Conservation (phyloP, 2,888 invertebrate genomes). For the Hyppa rectilinea region DNA sequence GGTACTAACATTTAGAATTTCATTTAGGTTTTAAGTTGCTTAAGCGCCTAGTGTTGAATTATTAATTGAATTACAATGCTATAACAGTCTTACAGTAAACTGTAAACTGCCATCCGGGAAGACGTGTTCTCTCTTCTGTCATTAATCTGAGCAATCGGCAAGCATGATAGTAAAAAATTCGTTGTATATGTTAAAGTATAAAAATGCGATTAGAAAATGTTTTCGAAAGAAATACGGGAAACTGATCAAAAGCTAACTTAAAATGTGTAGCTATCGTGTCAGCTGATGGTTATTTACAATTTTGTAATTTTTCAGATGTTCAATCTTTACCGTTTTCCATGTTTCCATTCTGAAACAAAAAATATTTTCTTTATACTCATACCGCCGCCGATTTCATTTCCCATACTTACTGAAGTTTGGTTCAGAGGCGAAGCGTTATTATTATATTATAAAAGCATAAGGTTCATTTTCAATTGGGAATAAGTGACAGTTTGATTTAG, state of each 20-base stretch:
- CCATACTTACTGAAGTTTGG: too few relatives aligned
- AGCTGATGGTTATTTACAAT: conserved; percentile 29
- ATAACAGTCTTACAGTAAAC: conserved; percentile 21
- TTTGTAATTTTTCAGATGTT: conserved; percentile 28
- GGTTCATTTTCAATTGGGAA: too few relatives aligned
- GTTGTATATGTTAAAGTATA: conserved; percentile 72
- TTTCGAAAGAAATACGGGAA: conserved; percentile 32
- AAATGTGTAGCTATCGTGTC: conserved; percentile 38
- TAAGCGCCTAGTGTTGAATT: conserved; percentile 35
- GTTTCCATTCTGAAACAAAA: conserved; percentile 81
- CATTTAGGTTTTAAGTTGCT: conserved; percentile 25
- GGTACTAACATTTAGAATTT: conserved; percentile 41
- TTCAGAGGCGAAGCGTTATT: too few relatives aligned
- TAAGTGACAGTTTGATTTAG: too few relatives aligned
- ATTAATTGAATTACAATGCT: conserved; percentile 34
- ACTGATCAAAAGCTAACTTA: conserved; percentile 41
- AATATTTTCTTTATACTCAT: too few relatives aligned
- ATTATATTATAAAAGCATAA: too few relatives aligned
- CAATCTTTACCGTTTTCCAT: conserved; percentile 84
- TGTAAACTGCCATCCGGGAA: conserved; percentile 23
- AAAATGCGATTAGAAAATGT: conserved; percentile 66
- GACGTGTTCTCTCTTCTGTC: conserved; percentile 53
- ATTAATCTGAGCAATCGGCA: conserved; percentile 50
- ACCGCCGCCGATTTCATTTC: too few relatives aligned
- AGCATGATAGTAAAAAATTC: conserved; percentile 61